Base-by-base conservation (phyloP, 2,888 invertebrate genomes). In the Drosophila buzzatii region DNA sequence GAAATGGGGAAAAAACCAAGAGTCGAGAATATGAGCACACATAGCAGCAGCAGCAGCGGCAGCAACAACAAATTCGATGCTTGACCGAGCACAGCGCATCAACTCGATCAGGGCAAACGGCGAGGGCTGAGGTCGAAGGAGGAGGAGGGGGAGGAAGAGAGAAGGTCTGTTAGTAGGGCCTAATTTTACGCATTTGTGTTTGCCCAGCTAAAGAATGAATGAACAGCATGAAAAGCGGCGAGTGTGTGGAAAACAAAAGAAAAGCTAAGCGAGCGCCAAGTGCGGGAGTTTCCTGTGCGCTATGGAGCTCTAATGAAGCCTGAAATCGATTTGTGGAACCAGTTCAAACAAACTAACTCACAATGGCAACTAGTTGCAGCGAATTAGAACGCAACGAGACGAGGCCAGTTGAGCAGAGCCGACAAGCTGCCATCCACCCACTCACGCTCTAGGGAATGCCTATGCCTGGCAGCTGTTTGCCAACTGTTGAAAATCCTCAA, bases 271-370 rank as follows among this genome's bases (percentile, higher is more conserved):
- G 69, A 47, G 12, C 49, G 49, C 81, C 58, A 70, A 78, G 79
- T 72, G 87, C 89, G 87, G 82, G 76, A 90, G 91, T 87, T 87
- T 87, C 87, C 87, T 87, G 86, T 90, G 73, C 69, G 66, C 79
- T 81, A 63, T 79, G 70, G 61, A 72, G 65, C 61, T 62, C 89
- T 85, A 90, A 82, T 90, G 90, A 89, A 90, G 90, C 90, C 90
- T 91, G 91, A 90, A 91, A 90, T 90, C 91, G 87, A 81, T 89
- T 87, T 89, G 70, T 76, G 73, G 62, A 68, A 67, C 61, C 53
- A 66, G 67, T 55, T 56, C 37, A 56, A 20, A n/a, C 8, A 37
- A 45, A 69, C n/a, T 27, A 33, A 16, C 47, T 35, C 27, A 41
- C 68, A 66, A 53, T 68, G 27, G 1, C 27, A 27, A 27, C 27